Evolutionary conservation across 2,797 vertebrate genomes (phyloP), one percentile per base, ranked within the genome.

Genomic region (Hippocampus kuda): DNA sequence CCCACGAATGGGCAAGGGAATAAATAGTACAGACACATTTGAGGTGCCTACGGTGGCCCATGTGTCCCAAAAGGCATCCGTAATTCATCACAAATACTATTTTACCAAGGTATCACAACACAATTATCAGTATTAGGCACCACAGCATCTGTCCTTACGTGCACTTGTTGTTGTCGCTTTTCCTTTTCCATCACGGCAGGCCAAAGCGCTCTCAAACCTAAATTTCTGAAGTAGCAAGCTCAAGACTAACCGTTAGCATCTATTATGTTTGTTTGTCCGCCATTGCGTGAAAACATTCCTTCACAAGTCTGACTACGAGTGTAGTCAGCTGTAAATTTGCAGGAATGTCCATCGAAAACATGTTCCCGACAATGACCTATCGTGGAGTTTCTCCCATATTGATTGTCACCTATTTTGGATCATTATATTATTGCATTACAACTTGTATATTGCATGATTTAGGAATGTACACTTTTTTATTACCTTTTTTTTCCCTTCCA

Each of bases 391-490:
- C 34, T 76, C 53, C 68, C 44, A 59, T 79, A 77, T 81, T 84
- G 75, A 78, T 73, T 72, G 72, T 77, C 79, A 62, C 79, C 72
- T 70, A 79, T 72, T 75, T 86, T 76, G 75, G 70, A 62, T 84
- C 80, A 89, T 84, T 80, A 87, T 82, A 86, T 64, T 83, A 74
- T 86, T 88, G 83, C 75, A 87, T 85, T 85, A 77, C 81, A 86
- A 80, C 84, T 71, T 86, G 77, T 89, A 85, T 86, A 87, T 81
- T 89, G 90, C 89, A 92, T 90, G 90, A 88, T 79, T 88, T 85
- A 60, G 80, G 85, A 91, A 90, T 89, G 85, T 88, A 85, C 75
- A 78, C 75, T 81, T 80, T 84, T 62, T 88, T 75, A 71, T 81
- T 84, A 75, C 6, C 70, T 30, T 61, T 77, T 48, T 42, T 66